A percentile compares a stretch with the other conserved stretches of the same genome.
Conservation (phyloP, 1,140 invertebrate genomes). For the Diploscapter pachys region DNA sequence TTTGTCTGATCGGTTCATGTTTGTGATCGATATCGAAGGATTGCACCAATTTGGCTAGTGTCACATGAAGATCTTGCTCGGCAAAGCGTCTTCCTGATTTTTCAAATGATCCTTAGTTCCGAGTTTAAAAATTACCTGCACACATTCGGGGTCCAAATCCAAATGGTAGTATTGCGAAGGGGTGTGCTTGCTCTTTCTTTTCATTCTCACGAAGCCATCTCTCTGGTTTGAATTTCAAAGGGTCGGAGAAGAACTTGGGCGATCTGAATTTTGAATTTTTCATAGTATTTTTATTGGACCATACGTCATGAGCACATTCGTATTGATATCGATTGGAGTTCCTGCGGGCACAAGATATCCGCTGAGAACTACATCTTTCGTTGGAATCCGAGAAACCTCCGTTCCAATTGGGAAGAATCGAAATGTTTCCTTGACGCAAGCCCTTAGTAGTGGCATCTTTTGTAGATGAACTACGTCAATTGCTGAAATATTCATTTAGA, state of each 20-base stretch:
- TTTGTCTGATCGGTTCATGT: conserved; percentile 48
- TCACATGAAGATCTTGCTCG: conserved; percentile 61
- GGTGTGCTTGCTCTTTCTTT: conserved; percentile 60
- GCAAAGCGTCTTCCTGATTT: conserved; percentile 59
- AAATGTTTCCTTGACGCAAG: conserved; percentile 81
- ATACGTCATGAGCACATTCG: conserved; percentile 68
- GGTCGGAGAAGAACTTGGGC: conserved; percentile 71
- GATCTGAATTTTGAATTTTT: conserved; percentile 64
- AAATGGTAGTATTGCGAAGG: conserved; percentile 77
- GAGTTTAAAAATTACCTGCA: conserved; percentile 58
- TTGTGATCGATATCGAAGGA: conserved; percentile 60
- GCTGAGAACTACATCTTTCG: conserved; percentile 72
- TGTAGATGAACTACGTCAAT: conserved; percentile 45
- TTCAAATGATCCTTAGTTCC: not conserved
- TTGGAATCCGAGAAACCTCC: conserved; percentile 74
- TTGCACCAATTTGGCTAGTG: conserved; percentile 61
- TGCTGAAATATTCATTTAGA: too few species aligned
- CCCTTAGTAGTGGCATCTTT: conserved; percentile 72
- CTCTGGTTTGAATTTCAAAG: conserved; percentile 74
- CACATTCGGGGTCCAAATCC: conserved; percentile 72
- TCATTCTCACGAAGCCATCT: conserved; percentile 69
- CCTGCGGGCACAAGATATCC: conserved; percentile 75
- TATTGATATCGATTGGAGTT: conserved; percentile 80
- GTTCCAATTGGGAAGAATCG: conserved; percentile 77
- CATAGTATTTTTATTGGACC: too few species aligned